phyloP scores from a whole-genome alignment of 2,113 vertebrate species.

The Climacteris rufus region DNA sequence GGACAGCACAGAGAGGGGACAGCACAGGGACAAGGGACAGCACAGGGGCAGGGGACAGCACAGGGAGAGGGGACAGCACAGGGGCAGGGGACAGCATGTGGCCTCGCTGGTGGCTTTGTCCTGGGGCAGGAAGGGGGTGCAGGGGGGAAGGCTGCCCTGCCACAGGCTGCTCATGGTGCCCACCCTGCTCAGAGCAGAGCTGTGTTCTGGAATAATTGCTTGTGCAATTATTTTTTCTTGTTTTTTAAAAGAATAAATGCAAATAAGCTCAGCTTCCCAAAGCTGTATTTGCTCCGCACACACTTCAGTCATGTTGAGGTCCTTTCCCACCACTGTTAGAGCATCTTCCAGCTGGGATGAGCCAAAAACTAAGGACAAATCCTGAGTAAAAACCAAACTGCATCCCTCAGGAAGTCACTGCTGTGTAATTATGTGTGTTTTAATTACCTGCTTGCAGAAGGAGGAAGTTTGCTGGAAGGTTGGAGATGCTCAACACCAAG shows the following conservation, averaged over 20 bases:
- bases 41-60: accelerated
- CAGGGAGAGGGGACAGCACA: accelerated
- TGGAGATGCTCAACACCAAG: neutral
- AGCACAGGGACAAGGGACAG: accelerated
- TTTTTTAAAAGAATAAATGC: neutral
- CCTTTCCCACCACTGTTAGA: neutral
- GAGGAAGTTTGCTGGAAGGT: neutral
- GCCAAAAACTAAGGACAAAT: neutral
- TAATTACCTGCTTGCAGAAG: neutral
- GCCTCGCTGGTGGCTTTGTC: neutral
- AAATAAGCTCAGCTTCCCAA: neutral
- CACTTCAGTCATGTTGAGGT: neutral
- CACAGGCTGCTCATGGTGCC: accelerated
- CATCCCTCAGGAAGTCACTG: neutral
- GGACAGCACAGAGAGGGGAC: accelerated
- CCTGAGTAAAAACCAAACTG: neutral
- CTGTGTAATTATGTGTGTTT: neutral
- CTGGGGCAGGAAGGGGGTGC: neutral
- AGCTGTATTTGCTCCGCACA: neutral
- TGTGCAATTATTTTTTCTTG: neutral
- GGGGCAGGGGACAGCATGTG: too few relatives aligned
- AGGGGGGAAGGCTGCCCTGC: neutral
- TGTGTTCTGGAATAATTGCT: neutral
- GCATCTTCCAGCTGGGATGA: neutral
- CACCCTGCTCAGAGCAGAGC: neutral